Base-by-base conservation (phyloP, 2,888 invertebrate species). In the Eristalis tenax region DNA sequence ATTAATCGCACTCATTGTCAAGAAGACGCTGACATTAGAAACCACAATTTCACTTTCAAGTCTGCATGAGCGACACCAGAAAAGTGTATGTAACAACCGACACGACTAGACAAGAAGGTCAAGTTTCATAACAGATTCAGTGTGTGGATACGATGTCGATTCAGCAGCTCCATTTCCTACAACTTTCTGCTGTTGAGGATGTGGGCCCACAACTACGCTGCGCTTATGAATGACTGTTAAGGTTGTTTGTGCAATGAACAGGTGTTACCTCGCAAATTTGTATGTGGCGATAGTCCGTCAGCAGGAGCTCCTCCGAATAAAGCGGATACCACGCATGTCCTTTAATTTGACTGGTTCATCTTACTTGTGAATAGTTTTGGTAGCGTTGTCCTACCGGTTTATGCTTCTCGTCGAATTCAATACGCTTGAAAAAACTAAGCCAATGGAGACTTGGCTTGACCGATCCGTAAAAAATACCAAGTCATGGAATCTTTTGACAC, bases 41-140 rank as follows among this genome's bases (percentile, higher is more conserved):
- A 66, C 66, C 75, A 40, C 43, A 66, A 76, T 76, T 76, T 76
- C 68, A 76, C 76, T 76, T 76, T 76, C 76, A 76, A 68, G 66
- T 68, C 28, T 43, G 18, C 43, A 23, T 59, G n/a, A 43, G 43
- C 28, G 38, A 43, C 10, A 43, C 10, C 23, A 23, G 23, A 23
- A 10, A 18, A 23, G 10, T 6, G 23, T 11, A 23, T 23, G 66
- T 40, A 66, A 57, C 26, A 13, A 18, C 23, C 65, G 56, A 56
- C 32, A 75, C 57, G 65, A 68, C 68, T n/a, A 68, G 69, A 61
- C 35, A 11, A 32, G 77, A 69, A 63, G 77, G 32, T 77, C 59
- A 23, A 23, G 43, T 77, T 61, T 69, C 77, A 68, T 69, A 77
- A 69, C 13, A 23, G n/a, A 28, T 57, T 8, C 57, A 22, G 15